phyloP scores from a whole-genome alignment of 2,888 invertebrate genomes.

The Drosophila phalerata region DNA sequence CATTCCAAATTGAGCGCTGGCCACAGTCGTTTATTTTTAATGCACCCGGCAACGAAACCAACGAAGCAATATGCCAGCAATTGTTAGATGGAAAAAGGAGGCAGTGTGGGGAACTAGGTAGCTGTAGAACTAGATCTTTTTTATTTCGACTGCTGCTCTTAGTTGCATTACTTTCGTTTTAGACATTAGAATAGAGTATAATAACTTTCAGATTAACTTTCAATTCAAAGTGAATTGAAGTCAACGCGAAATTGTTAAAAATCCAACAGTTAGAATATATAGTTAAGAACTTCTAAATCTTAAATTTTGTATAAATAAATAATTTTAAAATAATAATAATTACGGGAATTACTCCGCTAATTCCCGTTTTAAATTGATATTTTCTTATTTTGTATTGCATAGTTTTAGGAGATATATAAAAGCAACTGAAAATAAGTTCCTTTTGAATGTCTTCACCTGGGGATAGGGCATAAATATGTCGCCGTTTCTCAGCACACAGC shows the following conservation, averaged over 20 bases:
- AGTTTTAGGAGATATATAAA: background rate
- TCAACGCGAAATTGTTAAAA: background rate
- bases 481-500: slow-evolving; percentile 34
- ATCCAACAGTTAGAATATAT: background rate
- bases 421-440: slow-evolving; percentile 8
- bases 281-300: background rate
- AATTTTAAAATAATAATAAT: no score
- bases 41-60: slow-evolving; percentile 62
- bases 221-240: slow-evolving; percentile 2
- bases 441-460: slow-evolving; percentile 26
- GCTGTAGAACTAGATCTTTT: slow-evolving; percentile 17
- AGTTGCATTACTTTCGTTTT: slow-evolving; percentile 45
- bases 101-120: slow-evolving; percentile 1
- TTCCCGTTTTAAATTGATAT: background rate
- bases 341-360: no score
- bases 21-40: slow-evolving; percentile 80
- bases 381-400: background rate
- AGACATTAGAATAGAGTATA: slow-evolving; percentile 50
- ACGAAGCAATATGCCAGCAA: slow-evolving; percentile 60
- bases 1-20: slow-evolving; percentile 79
- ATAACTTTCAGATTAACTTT: slow-evolving; percentile 21
- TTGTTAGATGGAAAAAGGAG: background rate
- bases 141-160: slow-evolving; percentile 26
- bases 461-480: slow-evolving; percentile 63
- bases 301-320: background rate